These are phyloP conservation scores for Saccopteryx leptura DNA, from an alignment of 2,113 vertebrate genomes.

Conservation along the genomic window DNA sequence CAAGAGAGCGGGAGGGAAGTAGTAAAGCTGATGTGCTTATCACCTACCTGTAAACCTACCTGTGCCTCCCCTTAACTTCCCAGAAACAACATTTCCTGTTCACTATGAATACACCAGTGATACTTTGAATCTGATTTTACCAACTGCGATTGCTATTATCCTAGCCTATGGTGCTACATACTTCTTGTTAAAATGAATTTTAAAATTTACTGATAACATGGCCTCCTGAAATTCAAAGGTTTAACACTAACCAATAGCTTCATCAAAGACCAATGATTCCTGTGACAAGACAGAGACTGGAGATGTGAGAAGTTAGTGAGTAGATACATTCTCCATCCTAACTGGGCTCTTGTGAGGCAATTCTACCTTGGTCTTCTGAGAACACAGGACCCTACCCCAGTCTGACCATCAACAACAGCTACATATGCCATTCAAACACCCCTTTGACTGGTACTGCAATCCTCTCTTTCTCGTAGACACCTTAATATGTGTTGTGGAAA, in stretches of 20 bases:
- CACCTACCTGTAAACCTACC: background rate
- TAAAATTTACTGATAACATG: conserved; percentile 9
- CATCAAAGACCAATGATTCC: conserved; percentile 3
- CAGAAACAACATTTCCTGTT: conserved; percentile 19
- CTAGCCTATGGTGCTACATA: background rate
- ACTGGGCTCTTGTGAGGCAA: background rate
- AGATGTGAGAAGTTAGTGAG: background rate
- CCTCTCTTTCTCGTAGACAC: background rate
- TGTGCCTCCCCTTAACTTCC: background rate
- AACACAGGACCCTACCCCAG: background rate
- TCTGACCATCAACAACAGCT: background rate
- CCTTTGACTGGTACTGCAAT: background rate
- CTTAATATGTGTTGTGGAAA: background rate
- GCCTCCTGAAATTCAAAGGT: background rate
- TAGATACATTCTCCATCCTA: background rate
- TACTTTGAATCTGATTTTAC: background rate
- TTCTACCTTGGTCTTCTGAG: background rate
- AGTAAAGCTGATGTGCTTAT: background rate
- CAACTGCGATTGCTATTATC: background rate
- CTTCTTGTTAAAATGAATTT: background rate
- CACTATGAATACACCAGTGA: background rate
- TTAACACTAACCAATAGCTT: background rate
- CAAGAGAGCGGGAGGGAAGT: background rate
- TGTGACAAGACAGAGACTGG: background rate
- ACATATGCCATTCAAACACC: accelerated